These are phyloP conservation scores for Plagodis dolabraria DNA, from an alignment of 2,888 invertebrate genomes.

Conservation along the genomic window DNA sequence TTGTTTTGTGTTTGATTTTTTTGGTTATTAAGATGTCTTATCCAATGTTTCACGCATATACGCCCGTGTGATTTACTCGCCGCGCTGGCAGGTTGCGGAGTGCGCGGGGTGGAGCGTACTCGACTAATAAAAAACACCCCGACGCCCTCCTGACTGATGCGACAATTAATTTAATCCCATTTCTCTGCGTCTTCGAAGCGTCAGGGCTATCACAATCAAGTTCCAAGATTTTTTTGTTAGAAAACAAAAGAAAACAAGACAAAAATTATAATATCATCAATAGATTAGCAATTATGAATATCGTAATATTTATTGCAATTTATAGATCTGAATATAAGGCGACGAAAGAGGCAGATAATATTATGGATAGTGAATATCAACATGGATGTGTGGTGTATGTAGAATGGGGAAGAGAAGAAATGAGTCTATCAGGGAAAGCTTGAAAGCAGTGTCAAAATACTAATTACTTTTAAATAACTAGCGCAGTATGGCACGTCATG, in stretches of 20 bases:
- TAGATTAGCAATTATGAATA: too few species aligned
- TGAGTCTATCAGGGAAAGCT: too few species aligned
- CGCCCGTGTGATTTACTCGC: slow-evolving; percentile 75
- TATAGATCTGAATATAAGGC: not conserved
- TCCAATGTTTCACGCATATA: slow-evolving; percentile 37
- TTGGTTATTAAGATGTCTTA: slow-evolving; percentile 23
- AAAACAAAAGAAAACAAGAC: too few species aligned
- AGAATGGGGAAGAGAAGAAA: too few species aligned
- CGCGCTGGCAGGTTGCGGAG: slow-evolving; percentile 34
- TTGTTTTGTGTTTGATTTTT: too few species aligned
- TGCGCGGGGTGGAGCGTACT: slow-evolving; percentile 55
- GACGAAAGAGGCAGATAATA: too few species aligned
- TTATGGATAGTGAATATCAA: too few species aligned
- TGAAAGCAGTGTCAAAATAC: too few species aligned
- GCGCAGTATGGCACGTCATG: too few species aligned
- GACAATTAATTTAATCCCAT: slow-evolving; percentile 85
- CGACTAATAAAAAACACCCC: slow-evolving; percentile 85
- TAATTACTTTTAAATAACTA: too few species aligned
- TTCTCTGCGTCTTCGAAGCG: slow-evolving; percentile 80
- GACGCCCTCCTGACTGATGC: slow-evolving; percentile 84
- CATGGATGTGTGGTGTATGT: too few species aligned
- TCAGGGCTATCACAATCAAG: slow-evolving; percentile 63
- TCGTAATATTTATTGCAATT: not conserved
- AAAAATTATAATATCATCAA: too few species aligned
- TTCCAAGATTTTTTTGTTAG: not conserved